These are phyloP conservation scores for Adelosebastes latens DNA, from an alignment of 2,797 vertebrate genomes.

Conservation along the genomic window DNA sequence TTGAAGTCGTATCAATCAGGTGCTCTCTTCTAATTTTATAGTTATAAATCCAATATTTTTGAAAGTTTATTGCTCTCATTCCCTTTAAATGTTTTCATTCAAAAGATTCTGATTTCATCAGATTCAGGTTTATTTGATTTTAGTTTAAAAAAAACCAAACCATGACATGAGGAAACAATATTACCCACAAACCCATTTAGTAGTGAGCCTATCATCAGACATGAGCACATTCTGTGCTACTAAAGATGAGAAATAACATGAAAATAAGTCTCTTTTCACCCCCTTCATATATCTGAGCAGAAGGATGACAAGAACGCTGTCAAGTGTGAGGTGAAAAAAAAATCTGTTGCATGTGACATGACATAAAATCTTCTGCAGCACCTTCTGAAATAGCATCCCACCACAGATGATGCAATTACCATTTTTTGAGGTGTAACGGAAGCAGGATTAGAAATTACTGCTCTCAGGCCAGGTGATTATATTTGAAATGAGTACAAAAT, in stretches of 20 bases:
- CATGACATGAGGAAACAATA: background rate
- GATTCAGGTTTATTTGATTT: background rate
- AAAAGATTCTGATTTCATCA: background rate
- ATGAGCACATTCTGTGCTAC: background rate
- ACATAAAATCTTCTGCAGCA: conserved; percentile 9
- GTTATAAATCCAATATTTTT: background rate
- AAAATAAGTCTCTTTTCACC: background rate
- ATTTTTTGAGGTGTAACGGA: conserved; percentile 14
- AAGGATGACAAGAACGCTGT: background rate
- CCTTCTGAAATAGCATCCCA: background rate
- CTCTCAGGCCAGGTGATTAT: background rate
- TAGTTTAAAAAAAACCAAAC: background rate
- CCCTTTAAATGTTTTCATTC: background rate
- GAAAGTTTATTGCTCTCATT: background rate
- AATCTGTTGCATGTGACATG: background rate
- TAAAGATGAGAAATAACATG: background rate
- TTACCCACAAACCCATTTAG: background rate
- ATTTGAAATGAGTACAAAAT: conserved; percentile 3
- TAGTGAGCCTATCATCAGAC: background rate
- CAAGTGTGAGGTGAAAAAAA: background rate
- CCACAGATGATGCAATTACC: conserved; percentile 16
- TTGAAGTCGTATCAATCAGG: background rate
- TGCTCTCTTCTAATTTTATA: background rate
- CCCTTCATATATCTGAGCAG: background rate
- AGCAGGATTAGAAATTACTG: background rate